Evolutionary conservation across 2,113 vertebrate species (phyloP).

Genomic region (Thinocorus orbignyianus): DNA sequence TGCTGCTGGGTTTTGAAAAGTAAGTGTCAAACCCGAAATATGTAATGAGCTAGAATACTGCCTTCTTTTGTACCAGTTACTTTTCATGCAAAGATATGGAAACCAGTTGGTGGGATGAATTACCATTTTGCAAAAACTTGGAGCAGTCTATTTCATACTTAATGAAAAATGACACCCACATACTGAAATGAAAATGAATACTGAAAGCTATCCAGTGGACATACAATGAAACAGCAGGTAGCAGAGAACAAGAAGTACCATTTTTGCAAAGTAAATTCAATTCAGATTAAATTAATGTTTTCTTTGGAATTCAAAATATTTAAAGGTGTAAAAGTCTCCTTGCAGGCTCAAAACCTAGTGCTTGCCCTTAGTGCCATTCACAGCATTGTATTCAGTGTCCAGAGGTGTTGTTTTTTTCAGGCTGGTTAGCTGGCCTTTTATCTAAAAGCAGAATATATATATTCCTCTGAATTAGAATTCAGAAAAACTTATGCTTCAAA

Average conservation of each 20-base stretch:
- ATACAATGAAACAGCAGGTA: conserved; percentile 42
- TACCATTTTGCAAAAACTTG: neutral
- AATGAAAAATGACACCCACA: neutral
- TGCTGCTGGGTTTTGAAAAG: neutral
- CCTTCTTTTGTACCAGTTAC: neutral
- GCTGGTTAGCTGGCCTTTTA: neutral
- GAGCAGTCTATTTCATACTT: neutral
- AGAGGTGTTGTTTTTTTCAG: neutral
- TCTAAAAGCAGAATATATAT: neutral
- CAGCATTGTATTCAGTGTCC: neutral
- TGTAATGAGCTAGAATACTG: neutral
- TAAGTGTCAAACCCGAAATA: neutral
- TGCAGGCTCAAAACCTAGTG: neutral
- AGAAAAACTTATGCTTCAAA: neutral
- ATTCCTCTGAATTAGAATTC: neutral
- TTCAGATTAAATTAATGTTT: neutral
- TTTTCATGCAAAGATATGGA: neutral
- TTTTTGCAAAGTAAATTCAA: neutral
- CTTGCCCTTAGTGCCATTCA: neutral
- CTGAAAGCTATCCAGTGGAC: conserved; percentile 7
- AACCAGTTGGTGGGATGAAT: neutral
- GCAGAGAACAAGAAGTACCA: neutral
- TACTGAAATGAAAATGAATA: conserved; percentile 23
- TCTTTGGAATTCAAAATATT: neutral
- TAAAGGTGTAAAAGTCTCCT: neutral